Percentiles rank a stretch among this genome's conserved stretches.
Evolutionary conservation across 1,140 invertebrate genomes (phyloP).

Genomic region (Calliphora vicina): DNA sequence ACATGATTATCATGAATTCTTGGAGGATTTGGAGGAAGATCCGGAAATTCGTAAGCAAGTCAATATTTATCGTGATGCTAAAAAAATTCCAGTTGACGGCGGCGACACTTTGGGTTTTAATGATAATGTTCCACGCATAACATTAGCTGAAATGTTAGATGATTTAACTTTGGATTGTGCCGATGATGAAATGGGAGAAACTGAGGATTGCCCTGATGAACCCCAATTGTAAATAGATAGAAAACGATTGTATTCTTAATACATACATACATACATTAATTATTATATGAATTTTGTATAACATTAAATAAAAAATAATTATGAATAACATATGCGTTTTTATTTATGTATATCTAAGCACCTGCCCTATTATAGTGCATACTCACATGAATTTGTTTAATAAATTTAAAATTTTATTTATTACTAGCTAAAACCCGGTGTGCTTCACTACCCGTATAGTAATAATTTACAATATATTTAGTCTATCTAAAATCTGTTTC

Average conservation of each 20-base stretch:
- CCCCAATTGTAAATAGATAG: slow-evolving; percentile 6
- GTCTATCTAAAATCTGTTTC: no score
- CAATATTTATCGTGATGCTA: slow-evolving; percentile 88
- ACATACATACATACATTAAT: not conserved
- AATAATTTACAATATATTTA: no score
- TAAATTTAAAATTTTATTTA: no score
- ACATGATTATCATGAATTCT: slow-evolving; percentile 90
- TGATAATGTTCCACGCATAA: slow-evolving; percentile 80
- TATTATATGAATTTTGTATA: not conserved
- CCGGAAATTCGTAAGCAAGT: slow-evolving; percentile 85
- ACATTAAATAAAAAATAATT: no score
- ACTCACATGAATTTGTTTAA: no score
- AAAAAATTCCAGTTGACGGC: slow-evolving; percentile 73
- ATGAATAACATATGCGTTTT: no score
- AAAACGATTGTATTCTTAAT: not conserved
- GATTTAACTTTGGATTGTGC: slow-evolving; percentile 80
- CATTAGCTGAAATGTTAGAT: slow-evolving; percentile 97
- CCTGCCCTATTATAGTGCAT: no score
- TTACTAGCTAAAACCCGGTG: no score
- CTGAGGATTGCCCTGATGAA: not conserved
- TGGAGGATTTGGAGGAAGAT: slow-evolving; percentile 98
- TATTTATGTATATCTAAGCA: no score
- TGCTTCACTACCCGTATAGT: no score
- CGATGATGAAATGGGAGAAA: slow-evolving; percentile 73
- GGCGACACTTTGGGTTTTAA: slow-evolving; percentile 70